Evolutionary conservation across 1,140 invertebrate genomes (phyloP), one percentile per base, ranked within the genome.

Genomic region (Drosophila trapezifrons): DNA sequence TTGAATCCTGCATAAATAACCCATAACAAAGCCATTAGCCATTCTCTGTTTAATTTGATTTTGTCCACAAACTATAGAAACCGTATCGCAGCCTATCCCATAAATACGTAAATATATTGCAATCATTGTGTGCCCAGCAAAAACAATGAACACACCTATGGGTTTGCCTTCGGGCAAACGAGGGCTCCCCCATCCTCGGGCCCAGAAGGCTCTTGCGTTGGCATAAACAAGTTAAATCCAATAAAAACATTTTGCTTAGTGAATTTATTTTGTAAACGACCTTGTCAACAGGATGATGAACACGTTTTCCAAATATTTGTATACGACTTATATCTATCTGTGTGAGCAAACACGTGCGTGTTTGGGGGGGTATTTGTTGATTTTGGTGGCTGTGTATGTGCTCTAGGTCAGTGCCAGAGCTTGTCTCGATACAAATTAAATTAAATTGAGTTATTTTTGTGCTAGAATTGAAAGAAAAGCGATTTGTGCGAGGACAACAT

Each of bases 241-340:
- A 84, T 84, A 73, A 84, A 84, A 86, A 86, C 82, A 86, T 87
- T 81, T 86, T 65, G 83, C 70, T 86, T 86, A 78, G 78, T 82
- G 66, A 87, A 86, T 86, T 78, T 86, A 76, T 86, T 76, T 79
- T 76, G 71, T 87, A 86, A 82, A 82, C 71, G 80, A 80, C 80
- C 80, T 84, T 84, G 82, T 86, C 83, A 82, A 86, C 83, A 82
- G 78, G 51, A 82, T 82, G 82, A 82, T 86, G 78, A 87, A 87
- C 82, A 86, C 79, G 83, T 66, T 87, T 72, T 63, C 62, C 83
- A 86, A 86, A 86, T 79, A 86, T 86, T 86, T 86, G 66, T 64
- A 9, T 43, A 49, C 46, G 51, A 54, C 51, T 54, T 54, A 54
- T 54, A 37, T 54, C 51, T 54, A 37, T 54, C 51, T 54, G 32